phyloP scores from a whole-genome alignment of 30 jellyfish, hydroid and myxozoan genomes.

The Pelagia noctiluca region DNA sequence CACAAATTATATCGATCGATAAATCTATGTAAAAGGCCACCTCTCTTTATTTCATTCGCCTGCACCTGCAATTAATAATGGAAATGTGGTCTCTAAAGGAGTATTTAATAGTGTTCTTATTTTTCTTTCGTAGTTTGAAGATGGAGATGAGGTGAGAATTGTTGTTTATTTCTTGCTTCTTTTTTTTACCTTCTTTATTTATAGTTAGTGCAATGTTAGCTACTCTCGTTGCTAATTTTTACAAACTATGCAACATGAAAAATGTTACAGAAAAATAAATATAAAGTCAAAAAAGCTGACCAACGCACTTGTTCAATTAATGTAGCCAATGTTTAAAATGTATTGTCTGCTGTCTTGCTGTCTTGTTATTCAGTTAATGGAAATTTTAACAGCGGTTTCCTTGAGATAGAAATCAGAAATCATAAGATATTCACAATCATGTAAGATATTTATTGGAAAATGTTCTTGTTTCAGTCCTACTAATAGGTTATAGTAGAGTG shows the following conservation, averaged over 20 bases:
- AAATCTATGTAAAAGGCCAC: neutral
- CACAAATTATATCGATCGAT: no score
- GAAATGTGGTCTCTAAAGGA: neutral
- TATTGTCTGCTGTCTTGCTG: slow-evolving; percentile 13
- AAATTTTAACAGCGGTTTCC: no score
- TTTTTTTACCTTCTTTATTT: no score
- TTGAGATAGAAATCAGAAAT: no score
- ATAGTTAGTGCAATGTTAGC: neutral
- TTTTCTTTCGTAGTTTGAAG: slow-evolving; percentile 17
- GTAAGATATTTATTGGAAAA: no score
- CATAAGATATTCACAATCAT: no score
- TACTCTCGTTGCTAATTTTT: no score
- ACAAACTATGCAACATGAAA: neutral
- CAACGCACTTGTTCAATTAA: neutral
- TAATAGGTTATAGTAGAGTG: no score
- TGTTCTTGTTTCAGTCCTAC: no score
- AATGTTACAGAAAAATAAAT: no score
- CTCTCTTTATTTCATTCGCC: neutral
- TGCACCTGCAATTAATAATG: neutral
- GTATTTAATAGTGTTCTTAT: neutral
- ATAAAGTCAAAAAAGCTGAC: no score
- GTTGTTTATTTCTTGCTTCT: neutral
- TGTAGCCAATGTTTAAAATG: neutral
- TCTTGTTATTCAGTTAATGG: no score
- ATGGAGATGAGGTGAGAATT: slow-evolving; percentile 41